Evolutionary conservation across 2,113 vertebrate species (phyloP), one percentile per base, ranked within the genome.

Genomic region (Varanus komodoensis): DNA sequence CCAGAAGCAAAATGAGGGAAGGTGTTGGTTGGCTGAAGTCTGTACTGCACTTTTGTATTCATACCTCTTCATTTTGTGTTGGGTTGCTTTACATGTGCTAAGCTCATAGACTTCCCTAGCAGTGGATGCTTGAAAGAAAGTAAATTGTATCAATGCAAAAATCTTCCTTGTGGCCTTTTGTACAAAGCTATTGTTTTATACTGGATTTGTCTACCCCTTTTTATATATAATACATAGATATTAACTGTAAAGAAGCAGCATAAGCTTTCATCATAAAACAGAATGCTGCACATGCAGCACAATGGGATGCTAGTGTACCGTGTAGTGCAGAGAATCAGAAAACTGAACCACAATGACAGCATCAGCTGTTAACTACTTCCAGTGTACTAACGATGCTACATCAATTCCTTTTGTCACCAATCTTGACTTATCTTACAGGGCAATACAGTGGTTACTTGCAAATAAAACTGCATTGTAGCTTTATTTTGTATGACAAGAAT

Each of bases 151-250:
- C 3, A 73, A 29, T 82, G 92, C 73, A 89, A 87, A 6, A 71
- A 82, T 2, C 15, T 11, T 74, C 2, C 57, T 52, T 1, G 1
- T 89, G 83, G 84, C 61, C 27, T 75, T 74, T 81, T 77, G 38
- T n/a, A 77, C 54, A 21, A 1, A 44, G 80, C 1, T n/a, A 84
- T 91, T 91, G 68, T 80, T 93, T 89, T 93, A 64, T 87, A 90
- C 93, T 15, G 73, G 0, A 64, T 84, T 6, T 83, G 6, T 29
- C 69, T 34, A 86, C 92, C 80, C 94, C 2, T 86, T 90, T 23
- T 44, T 44, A 44, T 44, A 44, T 44, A 44, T 44, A 44, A 44
- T 44, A 44, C 38, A 71, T 29, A 83, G 0, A 44, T 3, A 57
- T 1, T 84, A 77, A 21, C 44, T 89, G 9, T 74, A 7, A 8